phyloP scores from a whole-genome alignment of 2,797 vertebrate genomes.

The Cryptoprocta ferox region DNA sequence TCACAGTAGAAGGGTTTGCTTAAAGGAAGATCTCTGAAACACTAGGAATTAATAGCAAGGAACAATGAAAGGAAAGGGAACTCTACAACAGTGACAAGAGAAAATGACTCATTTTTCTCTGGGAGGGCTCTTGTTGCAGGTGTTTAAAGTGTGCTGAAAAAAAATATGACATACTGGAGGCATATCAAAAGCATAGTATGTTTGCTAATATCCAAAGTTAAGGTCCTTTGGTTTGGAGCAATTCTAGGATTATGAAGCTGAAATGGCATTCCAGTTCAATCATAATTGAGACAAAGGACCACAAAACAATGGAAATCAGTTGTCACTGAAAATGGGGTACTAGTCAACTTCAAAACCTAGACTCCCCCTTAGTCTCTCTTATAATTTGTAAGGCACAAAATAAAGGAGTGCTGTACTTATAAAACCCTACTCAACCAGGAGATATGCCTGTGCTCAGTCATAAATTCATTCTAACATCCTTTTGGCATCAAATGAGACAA shows the following conservation, averaged over 20 bases:
- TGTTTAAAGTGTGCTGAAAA: background rate
- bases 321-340: background rate
- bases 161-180: background rate
- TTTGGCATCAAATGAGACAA: background rate
- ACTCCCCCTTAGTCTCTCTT: background rate
- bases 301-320: background rate
- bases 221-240: background rate
- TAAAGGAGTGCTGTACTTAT: background rate
- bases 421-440: background rate
- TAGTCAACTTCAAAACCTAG: background rate
- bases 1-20: background rate
- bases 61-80: background rate
- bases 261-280: background rate
- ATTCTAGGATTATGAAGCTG: background rate
- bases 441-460: background rate
- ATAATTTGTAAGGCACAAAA: rapidly evolving
- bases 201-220: background rate
- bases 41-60: background rate
- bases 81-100: background rate
- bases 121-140: background rate
- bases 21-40: background rate
- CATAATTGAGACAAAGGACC: background rate
- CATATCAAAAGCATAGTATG: background rate
- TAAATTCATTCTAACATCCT: background rate
- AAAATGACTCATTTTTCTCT: background rate